A percentile compares a stretch with the other conserved stretches of the same genome.
phyloP scores from a whole-genome alignment of 2,888 invertebrate species.

The Meandrusa payeni region DNA sequence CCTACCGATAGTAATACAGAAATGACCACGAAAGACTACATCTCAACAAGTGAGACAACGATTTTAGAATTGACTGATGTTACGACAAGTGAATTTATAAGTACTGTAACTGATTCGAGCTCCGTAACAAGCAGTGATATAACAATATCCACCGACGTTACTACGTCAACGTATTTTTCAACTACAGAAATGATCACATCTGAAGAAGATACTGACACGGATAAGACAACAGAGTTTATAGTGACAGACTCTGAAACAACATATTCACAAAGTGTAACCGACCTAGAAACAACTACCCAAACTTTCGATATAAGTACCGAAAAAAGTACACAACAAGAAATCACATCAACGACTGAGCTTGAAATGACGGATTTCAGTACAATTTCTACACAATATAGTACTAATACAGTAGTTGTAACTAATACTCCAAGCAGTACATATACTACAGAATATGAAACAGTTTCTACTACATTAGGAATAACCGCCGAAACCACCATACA shows the following conservation, averaged over 20 bases:
- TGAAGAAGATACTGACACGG: constrained; percentile 1
- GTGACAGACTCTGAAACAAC: not conserved
- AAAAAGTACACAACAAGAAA: not conserved
- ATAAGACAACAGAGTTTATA: not conserved
- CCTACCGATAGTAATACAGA: not conserved
- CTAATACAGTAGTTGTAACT: constrained; percentile 5
- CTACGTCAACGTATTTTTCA: not conserved
- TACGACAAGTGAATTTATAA: too few species aligned
- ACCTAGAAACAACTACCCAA: not conserved
- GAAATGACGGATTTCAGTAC: not conserved
- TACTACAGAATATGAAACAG: too few species aligned
- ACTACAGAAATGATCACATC: not conserved
- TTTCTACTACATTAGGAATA: too few species aligned
- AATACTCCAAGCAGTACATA: too few species aligned
- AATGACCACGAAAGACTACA: not conserved
- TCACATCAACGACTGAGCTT: not conserved
- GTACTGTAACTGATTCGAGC: constrained; percentile 3
- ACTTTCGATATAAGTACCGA: constrained; percentile 1
- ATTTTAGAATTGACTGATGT: too few species aligned
- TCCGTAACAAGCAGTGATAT: not conserved
- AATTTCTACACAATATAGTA: not conserved
- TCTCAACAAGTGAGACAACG: too few species aligned
- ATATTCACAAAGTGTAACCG: constrained; percentile 2
- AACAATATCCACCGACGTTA: not conserved
- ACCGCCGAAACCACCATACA: too few species aligned